Evolutionary conservation across 2,888 invertebrate genomes (phyloP).

Genomic region (Agrochola macilenta): DNA sequence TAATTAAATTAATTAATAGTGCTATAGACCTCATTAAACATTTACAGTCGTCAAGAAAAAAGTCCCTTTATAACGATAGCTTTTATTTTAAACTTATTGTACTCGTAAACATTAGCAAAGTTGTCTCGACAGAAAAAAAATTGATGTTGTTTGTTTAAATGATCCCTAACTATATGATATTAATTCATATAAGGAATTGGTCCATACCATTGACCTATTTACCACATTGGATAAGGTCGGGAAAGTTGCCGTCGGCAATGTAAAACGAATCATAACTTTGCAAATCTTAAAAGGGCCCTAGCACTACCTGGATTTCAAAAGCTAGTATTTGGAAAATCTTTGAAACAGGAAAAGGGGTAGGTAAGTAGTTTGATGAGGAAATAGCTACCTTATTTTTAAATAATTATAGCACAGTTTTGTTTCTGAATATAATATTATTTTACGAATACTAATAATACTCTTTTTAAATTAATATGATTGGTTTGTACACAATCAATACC

Average conservation of each 20-base stretch:
- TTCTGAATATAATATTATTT: not conserved
- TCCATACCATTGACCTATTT: slow-evolving; percentile 5
- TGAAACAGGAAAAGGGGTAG: slow-evolving; percentile 9
- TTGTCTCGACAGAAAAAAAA: slow-evolving; percentile 17
- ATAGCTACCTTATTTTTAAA: slow-evolving; percentile 15
- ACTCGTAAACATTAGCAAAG: slow-evolving; percentile 44
- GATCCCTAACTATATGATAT: not conserved
- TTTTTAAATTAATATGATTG: slow-evolving; percentile 1
- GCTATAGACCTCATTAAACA: slow-evolving; percentile 35
- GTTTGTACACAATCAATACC: not conserved
- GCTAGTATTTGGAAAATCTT: slow-evolving; percentile 5
- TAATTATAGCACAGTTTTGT: slow-evolving; percentile 9
- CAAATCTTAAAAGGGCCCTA: not conserved
- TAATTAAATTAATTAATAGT: slow-evolving; percentile 54
- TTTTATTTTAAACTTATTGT: slow-evolving; percentile 24
- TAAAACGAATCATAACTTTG: slow-evolving; percentile 1
- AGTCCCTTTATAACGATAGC: not conserved
- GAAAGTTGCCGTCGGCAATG: slow-evolving; percentile 68
- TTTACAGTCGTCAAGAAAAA: slow-evolving; percentile 2
- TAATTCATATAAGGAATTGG: slow-evolving; percentile 4
- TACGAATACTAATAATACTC: not conserved
- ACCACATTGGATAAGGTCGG: slow-evolving; percentile 49
- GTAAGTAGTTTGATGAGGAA: slow-evolving; percentile 46
- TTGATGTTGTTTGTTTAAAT: not conserved
- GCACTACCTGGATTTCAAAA: slow-evolving; percentile 2